Percentiles rank a stretch among this genome's conserved stretches.
Evolutionary conservation across 2,888 invertebrate genomes (phyloP).

Genomic region (Spatulosminthurus flaviceps): DNA sequence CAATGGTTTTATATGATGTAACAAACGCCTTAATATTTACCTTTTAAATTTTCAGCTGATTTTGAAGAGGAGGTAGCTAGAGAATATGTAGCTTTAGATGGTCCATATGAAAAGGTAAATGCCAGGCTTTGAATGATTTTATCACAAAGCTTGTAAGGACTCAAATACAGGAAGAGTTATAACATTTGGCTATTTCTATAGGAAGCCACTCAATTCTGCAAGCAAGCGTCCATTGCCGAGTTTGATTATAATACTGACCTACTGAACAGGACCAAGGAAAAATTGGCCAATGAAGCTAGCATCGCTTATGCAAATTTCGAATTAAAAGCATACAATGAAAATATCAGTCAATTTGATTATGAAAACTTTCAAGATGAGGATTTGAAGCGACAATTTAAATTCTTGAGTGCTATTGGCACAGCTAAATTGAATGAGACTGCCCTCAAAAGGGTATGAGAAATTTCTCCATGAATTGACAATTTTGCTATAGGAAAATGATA

Average conservation of each 20-base stretch:
- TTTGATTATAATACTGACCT: conserved; percentile 67
- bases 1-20: background rate
- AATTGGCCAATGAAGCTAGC: conserved; percentile 46
- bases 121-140: no score
- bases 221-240: conserved; percentile 65
- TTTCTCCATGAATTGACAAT: background rate
- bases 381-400: conserved; percentile 75
- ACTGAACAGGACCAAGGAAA: conserved; percentile 56
- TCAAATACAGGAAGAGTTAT: no score
- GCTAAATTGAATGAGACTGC: conserved; percentile 80
- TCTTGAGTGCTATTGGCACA: conserved; percentile 76
- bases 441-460: background rate
- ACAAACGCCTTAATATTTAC: background rate
- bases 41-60: background rate
- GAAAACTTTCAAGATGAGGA: conserved; percentile 75
- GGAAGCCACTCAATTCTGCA: conserved; percentile 64
- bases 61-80: background rate
- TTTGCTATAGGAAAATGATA: no score
- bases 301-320: conserved; percentile 72
- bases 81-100: background rate
- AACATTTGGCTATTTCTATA: background rate
- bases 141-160: no score
- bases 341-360: conserved; percentile 68
- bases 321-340: conserved; percentile 78
- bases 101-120: background rate